These are phyloP conservation scores for Lamellibrachia satsuma DNA, from an alignment of 2,888 invertebrate genomes.

Conservation along the genomic window DNA sequence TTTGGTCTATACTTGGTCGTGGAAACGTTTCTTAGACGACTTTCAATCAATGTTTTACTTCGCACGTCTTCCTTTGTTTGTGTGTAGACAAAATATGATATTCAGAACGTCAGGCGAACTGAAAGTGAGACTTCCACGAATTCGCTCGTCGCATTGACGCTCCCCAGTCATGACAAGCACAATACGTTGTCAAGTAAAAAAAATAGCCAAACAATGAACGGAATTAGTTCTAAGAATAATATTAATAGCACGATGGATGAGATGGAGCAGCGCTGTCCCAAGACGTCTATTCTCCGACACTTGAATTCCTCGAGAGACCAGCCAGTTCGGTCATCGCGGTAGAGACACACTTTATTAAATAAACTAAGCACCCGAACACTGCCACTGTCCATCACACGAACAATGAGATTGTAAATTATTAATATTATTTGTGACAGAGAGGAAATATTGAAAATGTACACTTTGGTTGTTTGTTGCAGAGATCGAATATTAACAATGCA, in stretches of 20 bases:
- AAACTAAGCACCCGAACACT: not conserved
- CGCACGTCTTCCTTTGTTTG: not conserved
- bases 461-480: too few species aligned
- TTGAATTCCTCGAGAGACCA: not conserved
- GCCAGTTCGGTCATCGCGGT: not conserved
- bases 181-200: not conserved
- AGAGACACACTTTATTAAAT: not conserved
- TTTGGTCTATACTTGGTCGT: not conserved
- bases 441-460: too few species aligned
- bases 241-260: slow-evolving; percentile 1
- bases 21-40: not conserved
- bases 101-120: not conserved
- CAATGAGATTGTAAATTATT: not conserved
- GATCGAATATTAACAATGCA: too few species aligned
- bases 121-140: not conserved
- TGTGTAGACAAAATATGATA: not conserved
- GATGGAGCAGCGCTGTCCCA: not conserved
- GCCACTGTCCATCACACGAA: not conserved
- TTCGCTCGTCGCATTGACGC: not conserved
- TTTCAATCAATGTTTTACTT: not conserved
- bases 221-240: not conserved
- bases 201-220: slow-evolving; percentile 1
- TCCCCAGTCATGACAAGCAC: not conserved
- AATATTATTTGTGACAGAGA: too few species aligned
- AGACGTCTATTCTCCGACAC: not conserved